These are phyloP conservation scores for Strix uralensis DNA, from an alignment of 2,113 vertebrate species.

Conservation along the genomic window DNA sequence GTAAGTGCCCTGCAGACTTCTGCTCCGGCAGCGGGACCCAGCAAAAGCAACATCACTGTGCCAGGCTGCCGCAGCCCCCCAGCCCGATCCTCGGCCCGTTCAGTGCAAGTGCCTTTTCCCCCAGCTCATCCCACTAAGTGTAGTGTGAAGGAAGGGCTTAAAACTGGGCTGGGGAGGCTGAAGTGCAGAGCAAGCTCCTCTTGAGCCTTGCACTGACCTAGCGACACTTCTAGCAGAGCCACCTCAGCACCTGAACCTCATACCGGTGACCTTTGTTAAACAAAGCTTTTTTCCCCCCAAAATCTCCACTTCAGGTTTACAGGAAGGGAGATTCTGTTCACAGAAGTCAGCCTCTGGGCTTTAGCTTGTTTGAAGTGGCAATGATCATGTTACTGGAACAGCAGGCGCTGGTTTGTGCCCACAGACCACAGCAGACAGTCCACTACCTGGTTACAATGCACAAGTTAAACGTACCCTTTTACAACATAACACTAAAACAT, in stretches of 20 bases:
- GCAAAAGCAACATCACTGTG: neutral
- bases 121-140: neutral
- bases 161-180: too few relatives aligned
- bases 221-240: neutral
- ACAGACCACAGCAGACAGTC: rapidly evolving
- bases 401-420: rapidly evolving
- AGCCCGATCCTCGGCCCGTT: rapidly evolving
- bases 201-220: neutral
- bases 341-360: neutral
- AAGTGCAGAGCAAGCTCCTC: neutral
- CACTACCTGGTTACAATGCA: neutral
- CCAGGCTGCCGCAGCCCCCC: neutral
- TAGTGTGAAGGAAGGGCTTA: neutral
- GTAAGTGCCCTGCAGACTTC: neutral
- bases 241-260: neutral
- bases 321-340: too few relatives aligned
- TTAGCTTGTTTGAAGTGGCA: too few relatives aligned
- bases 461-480: neutral
- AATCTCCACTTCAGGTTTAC: neutral
- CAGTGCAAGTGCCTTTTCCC: rapidly evolving
- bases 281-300: neutral
- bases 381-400: rapidly evolving
- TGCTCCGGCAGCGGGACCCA: neutral
- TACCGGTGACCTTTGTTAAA: neutral
- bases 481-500: neutral